Evolutionary conservation across 2,797 vertebrate species (phyloP).

Genomic region (Pipistrellus kuhlii): DNA sequence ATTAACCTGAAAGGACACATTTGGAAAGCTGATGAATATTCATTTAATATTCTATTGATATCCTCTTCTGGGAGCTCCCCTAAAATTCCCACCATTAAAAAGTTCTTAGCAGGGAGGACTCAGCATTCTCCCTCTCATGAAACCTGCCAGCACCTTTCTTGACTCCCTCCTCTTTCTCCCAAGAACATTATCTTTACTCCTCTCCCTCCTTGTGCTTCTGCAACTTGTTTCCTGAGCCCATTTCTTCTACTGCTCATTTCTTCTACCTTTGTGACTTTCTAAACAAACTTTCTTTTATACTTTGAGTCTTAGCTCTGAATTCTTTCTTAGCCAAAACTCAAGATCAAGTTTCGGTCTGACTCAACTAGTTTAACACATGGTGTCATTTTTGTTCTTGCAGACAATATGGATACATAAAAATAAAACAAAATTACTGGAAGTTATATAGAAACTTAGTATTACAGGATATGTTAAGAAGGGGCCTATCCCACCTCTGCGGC

Average conservation of each 20-base stretch:
- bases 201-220: not conserved
- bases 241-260: not conserved
- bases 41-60: not conserved
- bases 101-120: not conserved
- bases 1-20: too few relatives aligned
- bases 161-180: not conserved
- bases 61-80: not conserved
- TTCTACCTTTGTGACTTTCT: not conserved
- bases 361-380: not conserved
- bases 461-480: not conserved
- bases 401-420: not conserved
- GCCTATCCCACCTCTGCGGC: too few relatives aligned
- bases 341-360: not conserved
- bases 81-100: not conserved
- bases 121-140: not conserved
- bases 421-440: not conserved
- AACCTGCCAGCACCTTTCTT: not conserved
- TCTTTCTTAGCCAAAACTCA: not conserved
- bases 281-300: not conserved
- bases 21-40: not conserved
- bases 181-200: not conserved
- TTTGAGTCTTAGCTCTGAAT: not conserved
- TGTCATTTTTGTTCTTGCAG: not conserved
- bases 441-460: not conserved
- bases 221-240: not conserved